phyloP scores from a whole-genome alignment of 2,113 vertebrate genomes.

The Anoplopoma fimbria region DNA sequence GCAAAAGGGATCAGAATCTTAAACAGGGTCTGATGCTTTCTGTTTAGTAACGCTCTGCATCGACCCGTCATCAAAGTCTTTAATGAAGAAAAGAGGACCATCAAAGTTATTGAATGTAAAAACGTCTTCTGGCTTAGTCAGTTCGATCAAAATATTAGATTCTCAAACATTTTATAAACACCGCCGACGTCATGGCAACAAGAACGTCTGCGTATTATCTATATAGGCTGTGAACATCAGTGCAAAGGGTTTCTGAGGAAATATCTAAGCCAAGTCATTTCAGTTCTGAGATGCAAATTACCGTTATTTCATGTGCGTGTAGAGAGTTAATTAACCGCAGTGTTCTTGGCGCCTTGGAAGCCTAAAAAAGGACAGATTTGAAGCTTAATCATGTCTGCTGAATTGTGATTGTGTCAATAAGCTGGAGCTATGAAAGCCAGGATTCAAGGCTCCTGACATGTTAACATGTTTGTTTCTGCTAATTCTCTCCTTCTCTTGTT shows the following conservation, averaged over 20 bases:
- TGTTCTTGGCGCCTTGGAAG: slow-evolving; percentile 44
- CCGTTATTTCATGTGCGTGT: too few species aligned
- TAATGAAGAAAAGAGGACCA: slow-evolving; percentile 67
- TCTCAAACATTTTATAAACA: too few species aligned
- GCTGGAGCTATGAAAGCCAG: slow-evolving; percentile 8
- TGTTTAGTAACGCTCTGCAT: slow-evolving; percentile 56
- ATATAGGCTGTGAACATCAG: too few species aligned
- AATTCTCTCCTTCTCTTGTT: slow-evolving; percentile 4
- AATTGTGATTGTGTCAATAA: slow-evolving; percentile 53
- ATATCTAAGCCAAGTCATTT: too few species aligned
- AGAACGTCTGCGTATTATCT: too few species aligned
- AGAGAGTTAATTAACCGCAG: too few species aligned
- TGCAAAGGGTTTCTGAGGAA: too few species aligned
- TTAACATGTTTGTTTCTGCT: slow-evolving; percentile 27
- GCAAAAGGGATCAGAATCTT: too few species aligned
- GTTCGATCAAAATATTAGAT: too few species aligned
- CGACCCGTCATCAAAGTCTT: slow-evolving; percentile 58
- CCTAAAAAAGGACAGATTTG: slow-evolving; percentile 44
- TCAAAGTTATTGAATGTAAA: slow-evolving; percentile 65
- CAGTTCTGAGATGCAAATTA: too few species aligned
- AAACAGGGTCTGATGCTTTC: slow-evolving; percentile 59
- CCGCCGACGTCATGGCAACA: too few species aligned
- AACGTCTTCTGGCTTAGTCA: slow-evolving; percentile 31
- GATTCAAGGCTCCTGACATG: slow-evolving; percentile 26
- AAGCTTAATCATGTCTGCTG: slow-evolving; percentile 61